Percentiles rank a stretch among this genome's conserved stretches.
Conservation (phyloP, 2,888 invertebrate species). For the Belgica antarctica region DNA sequence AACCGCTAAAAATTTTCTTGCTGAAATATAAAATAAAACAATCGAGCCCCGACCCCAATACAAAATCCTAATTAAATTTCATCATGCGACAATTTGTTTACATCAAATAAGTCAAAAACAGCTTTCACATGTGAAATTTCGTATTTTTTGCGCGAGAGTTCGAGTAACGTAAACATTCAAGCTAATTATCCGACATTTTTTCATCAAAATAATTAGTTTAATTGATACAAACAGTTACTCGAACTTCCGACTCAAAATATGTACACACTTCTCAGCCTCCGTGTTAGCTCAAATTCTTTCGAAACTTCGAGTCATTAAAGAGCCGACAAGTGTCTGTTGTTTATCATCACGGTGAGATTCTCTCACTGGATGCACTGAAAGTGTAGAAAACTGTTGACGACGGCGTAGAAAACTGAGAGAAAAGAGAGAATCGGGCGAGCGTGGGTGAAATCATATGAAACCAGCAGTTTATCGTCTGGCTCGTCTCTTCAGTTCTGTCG, state of each 20-base stretch:
- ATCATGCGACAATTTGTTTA: neutral
- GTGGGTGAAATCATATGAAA: slow-evolving; percentile 27
- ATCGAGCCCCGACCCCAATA: too few species aligned
- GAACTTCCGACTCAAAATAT: neutral
- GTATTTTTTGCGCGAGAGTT: neutral
- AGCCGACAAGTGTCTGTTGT: slow-evolving; percentile 24
- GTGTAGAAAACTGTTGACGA: neutral
- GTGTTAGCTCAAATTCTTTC: neutral
- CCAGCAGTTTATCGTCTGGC: slow-evolving; percentile 32
- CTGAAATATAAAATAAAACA: too few species aligned
- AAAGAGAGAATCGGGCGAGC: slow-evolving; percentile 24
- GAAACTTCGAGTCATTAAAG: too few species aligned
- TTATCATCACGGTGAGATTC: slow-evolving; percentile 4
- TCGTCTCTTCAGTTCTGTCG: slow-evolving; percentile 37
- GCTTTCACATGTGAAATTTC: too few species aligned
- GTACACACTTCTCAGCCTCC: neutral
- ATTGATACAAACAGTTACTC: neutral
- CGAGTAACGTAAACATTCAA: neutral
- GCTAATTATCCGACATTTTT: slow-evolving; percentile 4
- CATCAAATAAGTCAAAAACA: too few species aligned
- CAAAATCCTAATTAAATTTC: neutral
- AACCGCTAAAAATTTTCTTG: neutral
- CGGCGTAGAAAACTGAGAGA: slow-evolving; percentile 29
- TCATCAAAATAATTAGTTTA: neutral
- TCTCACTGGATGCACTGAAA: neutral